These are phyloP conservation scores for Silvanus unidentatus DNA, from an alignment of 2,888 invertebrate genomes.

Conservation along the genomic window DNA sequence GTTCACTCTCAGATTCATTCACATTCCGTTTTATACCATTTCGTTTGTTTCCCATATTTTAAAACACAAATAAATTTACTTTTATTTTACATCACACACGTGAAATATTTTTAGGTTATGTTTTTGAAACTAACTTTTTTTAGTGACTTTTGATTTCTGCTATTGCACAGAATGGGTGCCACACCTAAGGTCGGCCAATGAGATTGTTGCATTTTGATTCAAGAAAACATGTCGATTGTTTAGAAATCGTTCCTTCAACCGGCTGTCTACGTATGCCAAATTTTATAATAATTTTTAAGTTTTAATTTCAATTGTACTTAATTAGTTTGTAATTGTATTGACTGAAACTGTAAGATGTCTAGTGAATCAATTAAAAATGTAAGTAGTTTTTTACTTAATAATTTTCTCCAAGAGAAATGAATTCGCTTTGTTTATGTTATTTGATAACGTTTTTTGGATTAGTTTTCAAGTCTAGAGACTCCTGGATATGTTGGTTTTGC, in stretches of 20 bases:
- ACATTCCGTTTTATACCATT: slow-evolving; percentile 16
- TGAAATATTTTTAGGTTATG: not conserved
- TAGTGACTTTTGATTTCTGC: too few relatives aligned
- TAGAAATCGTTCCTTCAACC: not conserved
- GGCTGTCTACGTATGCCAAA: slow-evolving; percentile 6
- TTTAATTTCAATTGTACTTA: slow-evolving; percentile 10
- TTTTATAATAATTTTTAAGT: slow-evolving; percentile 10
- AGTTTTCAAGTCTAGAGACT: slow-evolving; percentile 81
- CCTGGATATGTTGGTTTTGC: slow-evolving; percentile 91
- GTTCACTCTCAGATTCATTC: slow-evolving; percentile 6
- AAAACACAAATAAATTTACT: not conserved
- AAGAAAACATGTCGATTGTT: not conserved
- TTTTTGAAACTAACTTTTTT: too few relatives aligned
- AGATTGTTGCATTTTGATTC: slow-evolving; percentile 7
- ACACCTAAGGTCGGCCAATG: too few relatives aligned
- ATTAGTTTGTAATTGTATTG: slow-evolving; percentile 10
- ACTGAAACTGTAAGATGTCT: slow-evolving; percentile 46
- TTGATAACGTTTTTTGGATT: slow-evolving; percentile 27
- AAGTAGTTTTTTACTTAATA: slow-evolving; percentile 38
- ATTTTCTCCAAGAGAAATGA: not conserved
- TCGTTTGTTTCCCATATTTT: slow-evolving; percentile 24
- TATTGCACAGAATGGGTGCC: too few relatives aligned
- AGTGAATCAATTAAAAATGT: slow-evolving; percentile 57
- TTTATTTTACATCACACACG: not conserved
- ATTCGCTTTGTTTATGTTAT: slow-evolving; percentile 6